Evolutionary conservation across 2,888 invertebrate species (phyloP), one percentile per base, ranked within the genome.

Genomic region (Acleris cristana): DNA sequence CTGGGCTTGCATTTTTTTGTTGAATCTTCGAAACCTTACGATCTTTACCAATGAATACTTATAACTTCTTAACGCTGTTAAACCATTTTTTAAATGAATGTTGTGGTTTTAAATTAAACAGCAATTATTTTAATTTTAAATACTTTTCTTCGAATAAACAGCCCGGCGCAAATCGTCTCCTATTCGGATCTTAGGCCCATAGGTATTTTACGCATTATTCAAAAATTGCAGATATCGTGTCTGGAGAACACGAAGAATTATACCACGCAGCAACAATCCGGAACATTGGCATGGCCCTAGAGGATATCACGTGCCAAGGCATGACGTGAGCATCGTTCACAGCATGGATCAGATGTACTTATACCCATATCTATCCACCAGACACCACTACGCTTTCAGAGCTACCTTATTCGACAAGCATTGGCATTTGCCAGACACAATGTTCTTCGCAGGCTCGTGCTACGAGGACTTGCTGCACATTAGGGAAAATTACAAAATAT

Each of bases 231-330:
- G 65, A 12, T 65, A 65, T 56, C 55, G 87, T 16, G 86, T 84
- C 0, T 85, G 80, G 80, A 70, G 81, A 26, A 63, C 79, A 1
- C 74, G 79, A 54, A 76, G 87, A 16, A 0, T 85, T 0, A 65
- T 83, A 1, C 85, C 85, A 0, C 76, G 72, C 34, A 85, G 85
- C 67, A 40, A 70, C 7, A 88, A 84, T 64, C 79, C 81, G 0
- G 88, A 89, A 70, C 88, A 88, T 60, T 77, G 79, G 65, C 87
- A 88, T n/a, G 88, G 88, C 0, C 75, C 81, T 0, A 74, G 77
- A 45, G 86, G 86, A 1, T 62, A 65, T 1, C 88, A 88, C 60
- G 30, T 63, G 1, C 65, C 65, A 7, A 16, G 65, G 44, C 65
- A 65, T 19, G 65, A 65, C 30, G 0, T 65, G n/a, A 30, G 60